Evolutionary conservation across 2,888 invertebrate genomes (phyloP).

Genomic region (Lithophane leautieri): DNA sequence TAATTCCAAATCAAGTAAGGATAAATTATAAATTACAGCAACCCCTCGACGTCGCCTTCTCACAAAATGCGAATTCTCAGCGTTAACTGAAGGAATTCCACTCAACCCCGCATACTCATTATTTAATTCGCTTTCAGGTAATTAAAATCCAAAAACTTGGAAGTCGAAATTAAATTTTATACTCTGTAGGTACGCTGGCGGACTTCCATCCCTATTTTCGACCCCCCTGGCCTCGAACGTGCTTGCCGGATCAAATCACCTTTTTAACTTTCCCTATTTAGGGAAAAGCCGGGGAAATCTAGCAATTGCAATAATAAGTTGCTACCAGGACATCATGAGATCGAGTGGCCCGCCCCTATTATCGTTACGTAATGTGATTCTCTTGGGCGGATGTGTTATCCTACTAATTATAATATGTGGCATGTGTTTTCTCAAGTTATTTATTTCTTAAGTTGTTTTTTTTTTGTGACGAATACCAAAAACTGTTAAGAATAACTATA

Average conservation of each 20-base stretch:
- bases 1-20: conserved; percentile 67
- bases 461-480: not conserved
- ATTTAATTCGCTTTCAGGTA: conserved; percentile 89
- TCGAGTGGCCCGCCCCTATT: conserved; percentile 78
- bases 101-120: conserved; percentile 75
- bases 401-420: conserved; percentile 72
- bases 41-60: conserved; percentile 55
- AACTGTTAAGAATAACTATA: not conserved
- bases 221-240: conserved; percentile 78
- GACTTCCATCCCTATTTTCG: conserved; percentile 61
- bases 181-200: conserved; percentile 66
- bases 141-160: conserved; percentile 90
- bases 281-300: conserved; percentile 85
- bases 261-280: conserved; percentile 91
- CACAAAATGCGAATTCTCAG: conserved; percentile 64
- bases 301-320: conserved; percentile 88
- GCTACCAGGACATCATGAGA: conserved; percentile 82
- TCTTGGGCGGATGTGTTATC: conserved; percentile 67
- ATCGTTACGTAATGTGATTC: conserved; percentile 77
- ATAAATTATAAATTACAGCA: conserved; percentile 71
- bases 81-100: conserved; percentile 67
- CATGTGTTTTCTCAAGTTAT: conserved; percentile 22
- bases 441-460: not conserved
- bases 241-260: conserved; percentile 87
- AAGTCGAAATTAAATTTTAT: conserved; percentile 89